Base-by-base conservation (phyloP, 2,888 invertebrate species). In the Ormyrus labotus region DNA sequence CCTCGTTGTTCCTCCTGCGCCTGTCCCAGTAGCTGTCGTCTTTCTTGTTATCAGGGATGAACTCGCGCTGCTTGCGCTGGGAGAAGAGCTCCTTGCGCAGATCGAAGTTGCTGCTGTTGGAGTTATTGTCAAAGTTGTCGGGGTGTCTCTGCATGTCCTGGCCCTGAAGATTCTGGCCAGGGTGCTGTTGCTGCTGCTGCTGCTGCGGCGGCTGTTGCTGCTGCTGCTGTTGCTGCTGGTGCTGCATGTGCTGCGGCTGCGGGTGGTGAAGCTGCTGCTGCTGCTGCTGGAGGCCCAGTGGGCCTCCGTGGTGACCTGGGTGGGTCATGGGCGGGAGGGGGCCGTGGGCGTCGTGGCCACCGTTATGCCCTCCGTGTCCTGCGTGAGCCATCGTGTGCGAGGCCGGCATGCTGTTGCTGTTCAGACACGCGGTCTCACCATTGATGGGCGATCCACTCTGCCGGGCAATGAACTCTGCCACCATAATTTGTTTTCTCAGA, bases 11-110 rank as follows among this genome's bases (percentile, higher is more conserved):
- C 81, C 98, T 94, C 83, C 98, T 93, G 78, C 99, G 93, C 78
- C 98, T 94, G 91, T 98, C 98, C 99, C 99, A 99, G 91, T 99
- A 99, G 88, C 96, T 97, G 87, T 98, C 97, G 88, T 99, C 98
- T 90, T 99, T 99, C 91, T 98, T 98, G 91, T 94, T 96, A 90
- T 98, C 98, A 0, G 98, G 98, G 83, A 98, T 98, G 91, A 99
- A 98, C 91, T 98, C 98, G 11, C 99, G 93, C 89, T 98, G 98
- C 89, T 98, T 98, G 87, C 98, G 94, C 87, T 96, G 96, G 1
- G 96, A 96, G 91, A 97, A 96, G 87, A 96, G 93, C 84, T 97
- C 97, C 88, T 97, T 97, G 85, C 96, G 94, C 84, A 91, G 83
- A 89, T 92, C 86, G 88, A 91, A 87, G 87, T 55, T 84, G 84